These are phyloP conservation scores for Ormyrus nitidulus DNA, from an alignment of 2,888 invertebrate species.

Conservation along the genomic window DNA sequence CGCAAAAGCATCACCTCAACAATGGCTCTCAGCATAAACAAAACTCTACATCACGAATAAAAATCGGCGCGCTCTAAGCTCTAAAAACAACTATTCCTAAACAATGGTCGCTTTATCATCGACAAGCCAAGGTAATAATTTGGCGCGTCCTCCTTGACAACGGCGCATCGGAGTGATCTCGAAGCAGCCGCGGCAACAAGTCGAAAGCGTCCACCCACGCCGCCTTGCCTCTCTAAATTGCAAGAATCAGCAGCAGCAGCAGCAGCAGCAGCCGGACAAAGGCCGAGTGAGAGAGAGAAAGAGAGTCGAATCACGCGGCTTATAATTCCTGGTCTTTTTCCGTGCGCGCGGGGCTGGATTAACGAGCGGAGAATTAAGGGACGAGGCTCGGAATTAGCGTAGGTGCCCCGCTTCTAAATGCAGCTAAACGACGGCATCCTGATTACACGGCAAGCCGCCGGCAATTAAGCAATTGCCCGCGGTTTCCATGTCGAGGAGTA, in stretches of 20 bases:
- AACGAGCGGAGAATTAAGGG: conserved; percentile 28
- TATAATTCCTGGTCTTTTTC: conserved; percentile 9
- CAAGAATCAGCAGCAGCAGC: not conserved
- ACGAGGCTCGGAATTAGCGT: conserved; percentile 65
- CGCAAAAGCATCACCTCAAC: too few relatives aligned
- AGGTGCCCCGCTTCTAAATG: conserved; percentile 67
- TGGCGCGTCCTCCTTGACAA: not conserved
- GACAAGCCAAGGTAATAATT: conserved; percentile 11
- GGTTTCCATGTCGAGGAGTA: conserved; percentile 68
- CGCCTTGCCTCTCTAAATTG: not conserved
- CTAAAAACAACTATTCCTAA: not conserved
- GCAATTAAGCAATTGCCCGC: conserved; percentile 73
- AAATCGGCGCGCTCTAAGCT: too few relatives aligned
- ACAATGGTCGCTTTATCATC: conserved; percentile 9
- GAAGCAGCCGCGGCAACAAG: not conserved
- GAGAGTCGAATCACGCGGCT: conserved; percentile 14
- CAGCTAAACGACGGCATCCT: conserved; percentile 73
- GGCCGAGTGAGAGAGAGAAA: not conserved
- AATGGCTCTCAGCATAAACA: too few relatives aligned
- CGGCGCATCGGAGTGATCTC: not conserved
- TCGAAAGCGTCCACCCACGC: not conserved
- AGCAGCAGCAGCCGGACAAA: not conserved
- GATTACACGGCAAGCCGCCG: conserved; percentile 67
- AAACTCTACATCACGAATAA: too few relatives aligned
- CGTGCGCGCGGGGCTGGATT: not conserved